Evolutionary conservation across 2,888 invertebrate species (phyloP).

Genomic region (Patella pellucida): DNA sequence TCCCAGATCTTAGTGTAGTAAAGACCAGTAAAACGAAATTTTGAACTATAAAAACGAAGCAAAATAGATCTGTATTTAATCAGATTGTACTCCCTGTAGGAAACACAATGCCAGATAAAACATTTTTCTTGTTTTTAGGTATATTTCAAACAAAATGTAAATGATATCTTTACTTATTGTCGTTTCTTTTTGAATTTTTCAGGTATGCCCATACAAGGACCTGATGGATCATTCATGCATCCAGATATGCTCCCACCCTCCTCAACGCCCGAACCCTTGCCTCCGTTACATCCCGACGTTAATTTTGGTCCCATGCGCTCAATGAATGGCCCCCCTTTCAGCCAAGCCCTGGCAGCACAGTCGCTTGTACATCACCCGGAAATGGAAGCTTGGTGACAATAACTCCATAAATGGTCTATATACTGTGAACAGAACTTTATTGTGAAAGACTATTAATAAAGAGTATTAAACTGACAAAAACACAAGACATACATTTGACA

Average conservation of each 20-base stretch:
- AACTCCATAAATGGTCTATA: not conserved
- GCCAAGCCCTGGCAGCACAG: slow-evolving; percentile 32
- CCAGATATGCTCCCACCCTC: slow-evolving; percentile 46
- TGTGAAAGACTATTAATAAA: too few relatives aligned
- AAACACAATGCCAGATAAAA: too few relatives aligned
- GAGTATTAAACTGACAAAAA: too few relatives aligned
- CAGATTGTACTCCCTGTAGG: too few relatives aligned
- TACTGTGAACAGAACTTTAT: too few relatives aligned
- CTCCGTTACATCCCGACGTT: slow-evolving; percentile 37
- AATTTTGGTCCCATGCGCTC: slow-evolving; percentile 28
- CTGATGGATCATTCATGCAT: slow-evolving; percentile 45
- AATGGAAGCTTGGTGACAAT: slow-evolving; percentile 50
- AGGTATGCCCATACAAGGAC: slow-evolving; percentile 36
- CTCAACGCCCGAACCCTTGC: slow-evolving; percentile 46
- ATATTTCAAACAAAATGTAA: not conserved
- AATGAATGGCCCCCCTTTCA: slow-evolving; percentile 35
- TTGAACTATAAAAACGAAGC: too few relatives aligned
- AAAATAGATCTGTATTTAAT: too few relatives aligned
- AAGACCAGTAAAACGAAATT: too few relatives aligned
- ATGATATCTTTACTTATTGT: not conserved
- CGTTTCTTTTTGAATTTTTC: slow-evolving; percentile 21
- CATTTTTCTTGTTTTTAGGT: too few relatives aligned
- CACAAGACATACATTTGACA: too few relatives aligned
- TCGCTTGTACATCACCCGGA: slow-evolving; percentile 42
- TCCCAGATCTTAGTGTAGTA: too few relatives aligned